Evolutionary conservation across 2,113 vertebrate genomes (phyloP), one percentile per base, ranked within the genome.

Genomic region (Python bivittatus): DNA sequence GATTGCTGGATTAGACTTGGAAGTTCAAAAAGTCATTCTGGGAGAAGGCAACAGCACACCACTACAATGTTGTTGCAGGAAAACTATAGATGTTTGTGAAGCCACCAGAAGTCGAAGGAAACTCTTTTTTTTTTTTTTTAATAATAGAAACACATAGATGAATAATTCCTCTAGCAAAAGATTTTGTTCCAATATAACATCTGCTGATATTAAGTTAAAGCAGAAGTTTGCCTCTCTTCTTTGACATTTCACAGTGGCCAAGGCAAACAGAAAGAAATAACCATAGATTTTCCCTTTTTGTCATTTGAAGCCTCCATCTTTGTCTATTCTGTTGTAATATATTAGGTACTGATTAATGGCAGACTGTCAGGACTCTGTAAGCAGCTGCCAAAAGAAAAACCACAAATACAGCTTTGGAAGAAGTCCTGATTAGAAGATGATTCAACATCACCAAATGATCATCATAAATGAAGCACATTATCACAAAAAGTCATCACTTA

Each of bases 391-490:
- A 2, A 53, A 91, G 93, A 20, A 92, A 89, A 95, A 89, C 0
- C 91, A 72, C 72, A 0, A 23, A 27, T 58, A 13, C 7, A 33
- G 58, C 6, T 48, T 89, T 25, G 0, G 38, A 68, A 25, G 53
- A 89, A 87, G 7, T 85, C 33, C 8, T 20, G 44, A 60, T 90
- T 48, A 90, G n/a, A 25, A 54, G 25, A 88, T 64, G 85, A 13
- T 64, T 90, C 64, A 91, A 44, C 10, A 89, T 79, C 38, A 4
- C 33, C 86, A 25, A 86, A 92, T 38, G 92, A 27, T 0, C 89
- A 93, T 85, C 44, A 58, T 0, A 87, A 89, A 79, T 12, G 4
- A 72, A 48, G 94, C 93, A 92, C n/a, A 57, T 92, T 84, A 93
- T 44, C 33, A 94, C 83, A 1, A 6, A 1, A 58, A 92, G 25